Base-by-base conservation (phyloP, 2,113 vertebrate species). In the Kryptolebias marmoratus region DNA sequence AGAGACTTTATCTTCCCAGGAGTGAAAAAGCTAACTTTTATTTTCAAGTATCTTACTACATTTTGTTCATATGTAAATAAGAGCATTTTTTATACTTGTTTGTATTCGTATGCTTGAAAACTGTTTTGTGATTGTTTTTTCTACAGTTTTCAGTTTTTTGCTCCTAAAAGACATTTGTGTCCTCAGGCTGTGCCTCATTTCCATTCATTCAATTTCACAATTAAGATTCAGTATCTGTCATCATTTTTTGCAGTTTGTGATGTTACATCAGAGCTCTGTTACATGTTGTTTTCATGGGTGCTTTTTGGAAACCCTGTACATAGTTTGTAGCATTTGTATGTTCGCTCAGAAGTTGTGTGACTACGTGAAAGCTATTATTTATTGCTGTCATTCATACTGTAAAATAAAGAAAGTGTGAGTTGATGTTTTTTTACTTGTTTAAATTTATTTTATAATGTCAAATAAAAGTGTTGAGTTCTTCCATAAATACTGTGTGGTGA, bases 121-220 rank as follows among this genome's bases (percentile, higher is more conserved):
- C 82, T 87, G 93, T 84, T 90, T 78, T 80, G 91, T 91, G 30
- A 60, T 79, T 27, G 14, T n/a, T 22, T 11, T 32, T n/a, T 63
- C 32, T 15, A 16, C 12, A 15, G 15, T 28, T 60, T 50, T 45
- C 18, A 1, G 39, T 49, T 73, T 73, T 65, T 60, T 64, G 42
- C 16, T 70, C 30, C 47, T 74, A 32, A 64, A 39, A 64, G 55
- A 68, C 44, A 36, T 80, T 80, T 82, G 58, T 77, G 80, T 80
- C 79, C 92, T 88, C 92, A 94, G 94, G 94, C 95, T 91, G 93
- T 90, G 90, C 94, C 92, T 95, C 88, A 84, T 92, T 90, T 92
- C 47, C 57, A 71, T 70, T 77, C 52, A 61, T 65, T 73, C 39
- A 58, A 45, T 53, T 81, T 75, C 50, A 65, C 56, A 77, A 52